These are phyloP conservation scores for Hypercompe scribonia DNA, from an alignment of 2,888 invertebrate genomes.

Conservation along the genomic window DNA sequence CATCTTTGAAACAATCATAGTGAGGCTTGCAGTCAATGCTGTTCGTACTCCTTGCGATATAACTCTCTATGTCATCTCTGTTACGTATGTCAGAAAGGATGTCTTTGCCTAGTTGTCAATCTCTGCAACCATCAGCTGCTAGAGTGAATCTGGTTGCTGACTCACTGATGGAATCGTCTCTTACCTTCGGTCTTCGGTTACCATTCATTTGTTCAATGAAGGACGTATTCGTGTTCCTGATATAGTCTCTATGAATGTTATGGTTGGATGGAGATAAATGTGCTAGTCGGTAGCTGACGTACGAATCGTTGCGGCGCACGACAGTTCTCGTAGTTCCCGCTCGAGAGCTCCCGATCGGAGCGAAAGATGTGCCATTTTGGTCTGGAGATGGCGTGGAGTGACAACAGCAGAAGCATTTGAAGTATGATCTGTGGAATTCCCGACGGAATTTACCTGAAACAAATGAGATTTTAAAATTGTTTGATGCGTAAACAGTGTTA, in stretches of 20 bases:
- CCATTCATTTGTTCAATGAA: constrained; percentile 83
- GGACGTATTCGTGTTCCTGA: constrained; percentile 79
- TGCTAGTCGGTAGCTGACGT: constrained; percentile 79
- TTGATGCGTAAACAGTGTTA: constrained; percentile 9
- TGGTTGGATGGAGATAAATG: constrained; percentile 83
- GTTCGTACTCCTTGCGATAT: constrained; percentile 76
- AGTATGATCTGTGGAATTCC: constrained; percentile 90
- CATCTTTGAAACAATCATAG: constrained; percentile 79
- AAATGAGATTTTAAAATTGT: constrained; percentile 53
- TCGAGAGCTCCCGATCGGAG: constrained; percentile 79
- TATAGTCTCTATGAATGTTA: constrained; percentile 76
- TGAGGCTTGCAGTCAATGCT: constrained; percentile 81
- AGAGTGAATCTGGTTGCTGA: constrained; percentile 77
- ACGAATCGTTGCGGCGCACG: constrained; percentile 81
- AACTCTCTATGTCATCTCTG: constrained; percentile 68
- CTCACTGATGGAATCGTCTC: constrained; percentile 80
- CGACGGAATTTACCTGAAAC: constrained; percentile 91
- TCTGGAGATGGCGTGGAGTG: constrained; percentile 63
- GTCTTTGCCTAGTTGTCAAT: constrained; percentile 76
- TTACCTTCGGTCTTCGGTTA: constrained; percentile 69
- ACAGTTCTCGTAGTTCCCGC: constrained; percentile 79
- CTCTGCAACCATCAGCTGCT: constrained; percentile 73
- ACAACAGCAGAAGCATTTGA: constrained; percentile 87
- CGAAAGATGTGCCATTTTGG: constrained; percentile 79
- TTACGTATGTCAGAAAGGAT: constrained; percentile 61